Evolutionary conservation across 2,797 vertebrate species (phyloP).

Genomic region (Buceros bicornis): DNA sequence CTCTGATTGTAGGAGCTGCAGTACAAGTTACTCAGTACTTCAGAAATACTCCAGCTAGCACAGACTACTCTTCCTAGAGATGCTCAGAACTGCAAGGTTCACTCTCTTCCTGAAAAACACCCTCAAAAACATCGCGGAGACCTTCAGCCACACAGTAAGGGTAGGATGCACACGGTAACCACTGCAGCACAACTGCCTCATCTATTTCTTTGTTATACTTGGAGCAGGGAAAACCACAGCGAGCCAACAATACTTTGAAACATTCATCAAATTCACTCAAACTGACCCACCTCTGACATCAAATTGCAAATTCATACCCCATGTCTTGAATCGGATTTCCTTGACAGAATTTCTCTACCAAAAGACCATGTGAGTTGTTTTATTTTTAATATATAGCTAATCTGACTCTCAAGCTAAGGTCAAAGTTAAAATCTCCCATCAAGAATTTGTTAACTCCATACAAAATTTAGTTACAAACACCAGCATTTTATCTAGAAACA

Average conservation of each 20-base stretch:
- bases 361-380: background rate
- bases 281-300: too few relatives aligned
- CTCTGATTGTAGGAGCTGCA: background rate
- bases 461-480: background rate
- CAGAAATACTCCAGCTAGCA: background rate
- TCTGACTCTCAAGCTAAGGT: background rate
- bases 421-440: background rate
- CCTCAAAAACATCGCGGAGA: background rate
- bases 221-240: accelerated
- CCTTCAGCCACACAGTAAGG: background rate
- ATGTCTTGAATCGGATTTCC: background rate
- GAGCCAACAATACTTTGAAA: background rate
- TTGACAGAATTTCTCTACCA: background rate
- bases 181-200: background rate
- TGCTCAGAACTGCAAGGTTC: background rate
- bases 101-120: background rate
- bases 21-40: background rate
- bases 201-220: background rate
- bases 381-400: background rate
- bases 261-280: background rate
- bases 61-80: background rate
- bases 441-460: background rate
- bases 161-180: background rate
- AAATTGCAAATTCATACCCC: background rate
- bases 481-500: background rate